phyloP scores from a whole-genome alignment of 2,797 vertebrate genomes.

The Australoheros facetus region DNA sequence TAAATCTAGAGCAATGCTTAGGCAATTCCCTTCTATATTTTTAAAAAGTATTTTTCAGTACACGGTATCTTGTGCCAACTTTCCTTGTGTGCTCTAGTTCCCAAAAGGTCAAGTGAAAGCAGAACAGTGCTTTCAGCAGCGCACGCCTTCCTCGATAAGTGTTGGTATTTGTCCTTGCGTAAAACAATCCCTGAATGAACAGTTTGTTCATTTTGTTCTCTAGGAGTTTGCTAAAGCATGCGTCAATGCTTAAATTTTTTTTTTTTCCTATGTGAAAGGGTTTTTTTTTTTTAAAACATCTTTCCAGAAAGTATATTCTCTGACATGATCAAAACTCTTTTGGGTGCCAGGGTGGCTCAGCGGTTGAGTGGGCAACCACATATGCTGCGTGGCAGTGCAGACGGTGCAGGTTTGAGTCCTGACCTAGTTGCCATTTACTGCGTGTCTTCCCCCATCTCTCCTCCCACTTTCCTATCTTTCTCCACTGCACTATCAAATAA shows the following conservation, averaged over 20 bases:
- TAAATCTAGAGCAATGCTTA: neutral
- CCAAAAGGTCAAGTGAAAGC: slow-evolving; percentile 16
- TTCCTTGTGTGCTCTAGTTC: slow-evolving; percentile 7
- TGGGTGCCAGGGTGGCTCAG: no score
- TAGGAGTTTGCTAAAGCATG: neutral
- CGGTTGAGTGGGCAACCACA: no score
- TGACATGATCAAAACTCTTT: neutral
- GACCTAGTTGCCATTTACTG: no score
- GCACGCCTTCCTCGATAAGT: slow-evolving; percentile 35
- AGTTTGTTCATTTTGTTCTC: neutral
- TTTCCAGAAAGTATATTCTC: neutral
- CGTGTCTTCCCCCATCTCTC: no score
- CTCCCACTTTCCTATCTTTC: no score
- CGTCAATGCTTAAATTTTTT: no score
- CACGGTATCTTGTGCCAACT: neutral
- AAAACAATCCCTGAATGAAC: slow-evolving; percentile 4
- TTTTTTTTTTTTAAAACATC: neutral
- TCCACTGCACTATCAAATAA: no score
- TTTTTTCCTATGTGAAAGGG: no score
- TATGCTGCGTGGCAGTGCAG: no score
- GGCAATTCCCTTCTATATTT: neutral
- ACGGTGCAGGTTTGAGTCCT: no score
- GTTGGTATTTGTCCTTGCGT: slow-evolving; percentile 13
- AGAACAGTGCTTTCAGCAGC: slow-evolving; percentile 15
- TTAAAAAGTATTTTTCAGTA: neutral